phyloP scores from a whole-genome alignment of 2,888 invertebrate species.

The Chymomyza procnemis region DNA sequence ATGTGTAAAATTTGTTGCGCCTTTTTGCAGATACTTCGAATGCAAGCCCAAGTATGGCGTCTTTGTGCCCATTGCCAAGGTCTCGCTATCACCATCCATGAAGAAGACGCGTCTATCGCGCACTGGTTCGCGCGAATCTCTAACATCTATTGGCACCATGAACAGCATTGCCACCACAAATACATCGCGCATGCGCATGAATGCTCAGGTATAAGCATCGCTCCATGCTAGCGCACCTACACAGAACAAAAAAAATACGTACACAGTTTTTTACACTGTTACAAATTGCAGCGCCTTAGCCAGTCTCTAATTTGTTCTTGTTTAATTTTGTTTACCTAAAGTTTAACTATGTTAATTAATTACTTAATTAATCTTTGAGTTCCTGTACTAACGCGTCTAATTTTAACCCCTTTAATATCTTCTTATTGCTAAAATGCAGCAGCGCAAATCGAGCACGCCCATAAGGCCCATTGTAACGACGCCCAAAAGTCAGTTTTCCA shows the following conservation, averaged over 20 bases:
- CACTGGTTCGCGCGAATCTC: constrained; percentile 90
- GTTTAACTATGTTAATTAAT: constrained; percentile 18
- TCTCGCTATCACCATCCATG: constrained; percentile 89
- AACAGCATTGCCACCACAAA: constrained; percentile 80
- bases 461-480: constrained; percentile 70
- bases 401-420: constrained; percentile 35
- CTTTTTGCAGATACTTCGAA: constrained; percentile 90
- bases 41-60: constrained; percentile 94
- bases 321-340: constrained; percentile 23
- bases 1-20: constrained; percentile 13
- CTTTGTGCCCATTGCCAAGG: constrained; percentile 95
- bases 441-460: constrained; percentile 75
- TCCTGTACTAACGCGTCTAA: constrained; percentile 51
- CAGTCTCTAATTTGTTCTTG: constrained; percentile 1
- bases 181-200: constrained; percentile 78
- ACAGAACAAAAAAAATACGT: constrained; percentile 1
- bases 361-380: neutral
- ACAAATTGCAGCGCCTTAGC: neutral
- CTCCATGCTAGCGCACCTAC: neutral
- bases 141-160: constrained; percentile 84
- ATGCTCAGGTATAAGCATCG: constrained; percentile 74
- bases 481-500: constrained; percentile 76
- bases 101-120: constrained; percentile 84
- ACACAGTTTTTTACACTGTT: neutral
- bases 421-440: constrained; percentile 32